These are phyloP conservation scores for Drosophila tripunctata DNA, from an alignment of 2,888 invertebrate genomes.

Conservation along the genomic window DNA sequence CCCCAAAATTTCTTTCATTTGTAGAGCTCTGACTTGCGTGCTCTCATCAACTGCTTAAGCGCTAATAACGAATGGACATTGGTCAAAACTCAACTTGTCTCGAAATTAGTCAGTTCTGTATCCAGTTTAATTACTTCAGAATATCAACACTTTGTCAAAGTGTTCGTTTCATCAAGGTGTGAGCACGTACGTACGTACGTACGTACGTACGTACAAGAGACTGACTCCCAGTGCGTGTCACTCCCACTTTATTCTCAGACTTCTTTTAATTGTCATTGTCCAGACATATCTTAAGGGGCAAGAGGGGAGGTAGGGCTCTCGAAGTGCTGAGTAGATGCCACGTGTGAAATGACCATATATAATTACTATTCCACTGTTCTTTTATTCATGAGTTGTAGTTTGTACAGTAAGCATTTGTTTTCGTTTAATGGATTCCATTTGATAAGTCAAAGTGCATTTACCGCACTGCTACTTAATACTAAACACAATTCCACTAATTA, in stretches of 20 bases:
- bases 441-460: constrained; percentile 56
- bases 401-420: constrained; percentile 59
- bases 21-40: constrained; percentile 17
- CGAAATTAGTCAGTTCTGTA: constrained; percentile 79
- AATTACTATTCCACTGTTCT: constrained; percentile 67
- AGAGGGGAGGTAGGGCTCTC: neutral
- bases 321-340: constrained; percentile 21
- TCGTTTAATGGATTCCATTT: constrained; percentile 63
- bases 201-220: constrained; percentile 3
- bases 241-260: constrained; percentile 37
- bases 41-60: constrained; percentile 77
- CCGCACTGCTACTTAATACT: neutral
- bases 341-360: constrained; percentile 69
- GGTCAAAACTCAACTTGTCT: constrained; percentile 77
- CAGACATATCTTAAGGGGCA: neutral
- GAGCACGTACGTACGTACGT: constrained; percentile 18
- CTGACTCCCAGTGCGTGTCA: constrained; percentile 36
- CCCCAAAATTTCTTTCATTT: too few relatives aligned
- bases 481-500: constrained; percentile 31
- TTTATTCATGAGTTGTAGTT: constrained; percentile 68
- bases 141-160: constrained; percentile 83
- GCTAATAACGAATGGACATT: constrained; percentile 82
- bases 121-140: constrained; percentile 83
- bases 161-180: constrained; percentile 73
- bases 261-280: constrained; percentile 60